Evolutionary conservation across 92 coral and sea anemone genomes (phyloP), one percentile per base, ranked within the genome.

Genomic region (Siderastrea radians): DNA sequence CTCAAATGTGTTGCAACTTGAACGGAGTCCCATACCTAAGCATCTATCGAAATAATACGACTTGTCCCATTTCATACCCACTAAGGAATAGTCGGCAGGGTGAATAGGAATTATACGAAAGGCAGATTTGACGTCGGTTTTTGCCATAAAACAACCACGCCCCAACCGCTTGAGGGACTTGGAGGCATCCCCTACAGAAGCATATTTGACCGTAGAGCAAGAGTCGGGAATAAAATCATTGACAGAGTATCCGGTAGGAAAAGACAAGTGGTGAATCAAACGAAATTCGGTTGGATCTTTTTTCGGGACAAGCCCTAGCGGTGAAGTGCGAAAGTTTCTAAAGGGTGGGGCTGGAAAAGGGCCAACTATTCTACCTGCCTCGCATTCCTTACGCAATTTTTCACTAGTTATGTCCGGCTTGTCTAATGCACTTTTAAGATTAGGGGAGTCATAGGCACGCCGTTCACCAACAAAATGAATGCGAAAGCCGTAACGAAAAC

Each of bases 221-320:
- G 62, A 79, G 16, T 81, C 68, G 1, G 90, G 81, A 61, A 90
- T 90, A 52, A 62, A 57, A 65, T 90, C 93, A 52, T 90, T 85
- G 7, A 90, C 79, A 2, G 93, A 90, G 14, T 62, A 6, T 13
- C 93, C 93, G 45, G 16, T 3, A 0, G 89, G 90, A 76, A 65
- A 89, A n/a, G 93, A 89, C 19, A 89, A 72, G 51, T 84, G 85
- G 70, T 89, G 93, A 48, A 84, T 84, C 50, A 84, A 44, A 47
- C 89, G 89, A 84, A 76, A 89, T 60, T 89, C 89, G 7, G 85
- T 77, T 1, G 86, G 85, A n/a, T 52, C 50, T 49, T 84, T 84
- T 46, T 84, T 89, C 17, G 89, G 93, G 15, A 89, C 89, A 47
- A 89, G 16, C 5, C 89, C 93, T 9, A 90, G 59, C 5, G 90